Conservation (phyloP, 2,113 vertebrate genomes). For the Paradisaea rubra region DNA sequence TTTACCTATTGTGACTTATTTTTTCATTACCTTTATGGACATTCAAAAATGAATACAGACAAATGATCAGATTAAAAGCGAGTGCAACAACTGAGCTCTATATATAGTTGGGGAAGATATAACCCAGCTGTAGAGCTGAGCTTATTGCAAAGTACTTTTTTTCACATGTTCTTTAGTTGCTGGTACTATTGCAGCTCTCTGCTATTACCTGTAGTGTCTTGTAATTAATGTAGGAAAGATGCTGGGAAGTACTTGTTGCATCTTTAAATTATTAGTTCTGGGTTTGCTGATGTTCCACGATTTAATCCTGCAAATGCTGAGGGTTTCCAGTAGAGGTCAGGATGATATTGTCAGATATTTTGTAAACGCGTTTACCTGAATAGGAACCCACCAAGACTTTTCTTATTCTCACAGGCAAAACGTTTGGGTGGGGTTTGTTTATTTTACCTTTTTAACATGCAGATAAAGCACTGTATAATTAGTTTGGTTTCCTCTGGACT, state of each 20-base stretch:
- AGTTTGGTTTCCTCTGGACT: neutral
- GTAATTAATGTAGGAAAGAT: neutral
- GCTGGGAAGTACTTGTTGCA: neutral
- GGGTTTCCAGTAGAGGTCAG: slow-evolving; percentile 62
- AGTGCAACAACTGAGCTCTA: neutral
- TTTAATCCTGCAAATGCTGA: slow-evolving; percentile 6
- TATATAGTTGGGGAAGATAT: neutral
- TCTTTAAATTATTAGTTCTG: neutral
- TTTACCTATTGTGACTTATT: neutral
- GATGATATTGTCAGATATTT: slow-evolving; percentile 42
- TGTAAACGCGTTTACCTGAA: neutral
- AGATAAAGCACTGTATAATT: neutral
- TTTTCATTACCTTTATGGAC: neutral
- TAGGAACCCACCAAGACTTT: neutral
- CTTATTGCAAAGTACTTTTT: neutral
- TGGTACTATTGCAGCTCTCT: neutral
- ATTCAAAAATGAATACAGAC: neutral
- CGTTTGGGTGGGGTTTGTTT: slow-evolving; percentile 3
- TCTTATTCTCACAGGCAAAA: neutral
- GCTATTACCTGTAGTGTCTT: neutral
- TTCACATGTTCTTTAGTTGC: neutral
- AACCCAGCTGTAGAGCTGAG: neutral
- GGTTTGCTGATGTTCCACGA: neutral
- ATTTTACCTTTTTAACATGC: neutral
- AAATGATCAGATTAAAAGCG: neutral